phyloP scores from a whole-genome alignment of 2,888 invertebrate species.

The Lottia scabra region DNA sequence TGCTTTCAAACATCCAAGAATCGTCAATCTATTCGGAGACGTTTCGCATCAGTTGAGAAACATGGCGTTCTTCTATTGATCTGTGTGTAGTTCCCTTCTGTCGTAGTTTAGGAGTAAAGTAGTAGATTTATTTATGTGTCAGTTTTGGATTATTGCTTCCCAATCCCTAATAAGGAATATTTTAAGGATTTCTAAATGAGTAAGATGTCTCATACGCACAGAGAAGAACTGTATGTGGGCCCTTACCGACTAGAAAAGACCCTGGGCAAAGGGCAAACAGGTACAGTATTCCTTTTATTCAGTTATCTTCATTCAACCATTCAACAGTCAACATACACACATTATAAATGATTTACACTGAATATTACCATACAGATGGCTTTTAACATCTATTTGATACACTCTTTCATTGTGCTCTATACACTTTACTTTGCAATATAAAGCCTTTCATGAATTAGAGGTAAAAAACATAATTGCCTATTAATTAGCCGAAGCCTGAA shows the following conservation, averaged over 20 bases:
- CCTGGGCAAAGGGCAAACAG: slow-evolving; percentile 99
- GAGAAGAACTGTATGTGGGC: slow-evolving; percentile 86
- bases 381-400: too few relatives aligned
- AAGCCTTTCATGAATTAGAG: too few relatives aligned
- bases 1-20: neutral
- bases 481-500: too few relatives aligned
- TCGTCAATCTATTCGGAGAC: neutral
- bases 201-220: slow-evolving; percentile 42
- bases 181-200: slow-evolving; percentile 5
- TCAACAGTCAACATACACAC: too few relatives aligned
- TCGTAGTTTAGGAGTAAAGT: neutral
- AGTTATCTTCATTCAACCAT: too few relatives aligned
- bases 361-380: too few relatives aligned
- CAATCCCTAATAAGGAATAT: neutral
- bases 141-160: neutral
- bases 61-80: neutral
- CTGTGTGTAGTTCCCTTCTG: neutral
- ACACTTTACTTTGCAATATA: too few relatives aligned
- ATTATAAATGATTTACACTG: too few relatives aligned
- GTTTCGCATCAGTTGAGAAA: slow-evolving; percentile 1
- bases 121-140: neutral
- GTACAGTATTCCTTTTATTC: slow-evolving; percentile 72
- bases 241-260: slow-evolving; percentile 99
- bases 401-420: too few relatives aligned
- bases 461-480: too few relatives aligned